Evolutionary conservation across 2,888 invertebrate genomes (phyloP).

Genomic region (Atethmia centrago): DNA sequence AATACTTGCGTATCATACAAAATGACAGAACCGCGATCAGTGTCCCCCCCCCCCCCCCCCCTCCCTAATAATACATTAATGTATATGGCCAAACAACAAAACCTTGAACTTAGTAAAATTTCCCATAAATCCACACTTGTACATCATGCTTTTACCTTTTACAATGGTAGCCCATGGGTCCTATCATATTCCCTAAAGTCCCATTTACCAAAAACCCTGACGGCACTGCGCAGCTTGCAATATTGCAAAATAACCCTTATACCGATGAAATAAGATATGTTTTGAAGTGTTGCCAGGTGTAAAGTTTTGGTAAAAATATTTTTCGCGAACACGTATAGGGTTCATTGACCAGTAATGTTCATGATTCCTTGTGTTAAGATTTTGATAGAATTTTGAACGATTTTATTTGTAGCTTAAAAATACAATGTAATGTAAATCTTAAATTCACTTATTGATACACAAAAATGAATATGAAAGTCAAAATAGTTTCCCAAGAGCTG

Average conservation of each 20-base stretch:
- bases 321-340: conserved; percentile 1
- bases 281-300: neutral
- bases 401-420: neutral
- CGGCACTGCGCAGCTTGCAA: too few species aligned
- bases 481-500: neutral
- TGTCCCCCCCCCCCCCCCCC: too few species aligned
- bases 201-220: conserved; percentile 40
- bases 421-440: neutral
- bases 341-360: conserved; percentile 15
- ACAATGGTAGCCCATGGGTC: conserved; percentile 40
- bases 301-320: conserved; percentile 22
- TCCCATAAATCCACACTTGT: conserved; percentile 31
- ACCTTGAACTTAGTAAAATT: conserved; percentile 8
- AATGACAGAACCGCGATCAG: too few species aligned
- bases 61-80: neutral
- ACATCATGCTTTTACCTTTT: conserved; percentile 53
- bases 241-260: conserved; percentile 15
- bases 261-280: neutral
- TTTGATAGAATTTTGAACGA: neutral
- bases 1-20: too few species aligned
- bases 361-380: neutral
- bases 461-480: neutral
- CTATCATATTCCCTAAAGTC: conserved; percentile 45
- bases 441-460: neutral
- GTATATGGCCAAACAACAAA: conserved; percentile 10